Evolutionary conservation across 2,797 vertebrate species (phyloP).

Genomic region (Leptodactylus fallax): DNA sequence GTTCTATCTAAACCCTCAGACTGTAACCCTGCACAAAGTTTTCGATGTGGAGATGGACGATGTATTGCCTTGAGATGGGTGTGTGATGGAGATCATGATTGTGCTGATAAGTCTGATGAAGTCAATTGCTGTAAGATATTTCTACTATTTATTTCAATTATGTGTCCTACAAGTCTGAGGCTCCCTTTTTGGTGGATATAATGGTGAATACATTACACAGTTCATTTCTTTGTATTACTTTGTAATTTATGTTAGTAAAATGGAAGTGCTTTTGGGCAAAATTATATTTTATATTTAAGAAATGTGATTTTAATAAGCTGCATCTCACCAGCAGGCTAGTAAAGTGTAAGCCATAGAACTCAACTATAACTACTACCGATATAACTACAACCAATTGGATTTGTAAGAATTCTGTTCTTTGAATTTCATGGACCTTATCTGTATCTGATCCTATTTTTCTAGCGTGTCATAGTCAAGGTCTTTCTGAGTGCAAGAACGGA

Average conservation of each 20-base stretch:
- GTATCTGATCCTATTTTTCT: constrained; percentile 19
- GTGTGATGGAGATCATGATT: constrained; percentile 97
- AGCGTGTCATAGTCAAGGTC: constrained; percentile 92
- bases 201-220: background rate
- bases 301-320: too few relatives aligned
- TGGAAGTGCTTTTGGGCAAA: too few relatives aligned
- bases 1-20: constrained; percentile 70
- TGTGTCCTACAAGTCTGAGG: background rate
- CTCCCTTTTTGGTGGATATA: background rate
- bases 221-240: background rate
- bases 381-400: too few relatives aligned
- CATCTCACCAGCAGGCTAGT: too few relatives aligned
- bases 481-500: constrained; percentile 87
- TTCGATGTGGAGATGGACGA: constrained; percentile 89
- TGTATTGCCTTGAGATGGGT: constrained; percentile 88
- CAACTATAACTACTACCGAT: too few relatives aligned
- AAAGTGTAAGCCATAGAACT: too few relatives aligned
- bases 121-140: constrained; percentile 80
- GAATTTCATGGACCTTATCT: background rate
- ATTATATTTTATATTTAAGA: too few relatives aligned
- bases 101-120: constrained; percentile 91
- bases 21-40: constrained; percentile 78
- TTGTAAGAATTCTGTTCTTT: background rate
- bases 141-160: background rate
- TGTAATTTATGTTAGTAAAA: background rate